Evolutionary conservation across 2,797 vertebrate species (phyloP).

Genomic region (Peromyscus eremicus): DNA sequence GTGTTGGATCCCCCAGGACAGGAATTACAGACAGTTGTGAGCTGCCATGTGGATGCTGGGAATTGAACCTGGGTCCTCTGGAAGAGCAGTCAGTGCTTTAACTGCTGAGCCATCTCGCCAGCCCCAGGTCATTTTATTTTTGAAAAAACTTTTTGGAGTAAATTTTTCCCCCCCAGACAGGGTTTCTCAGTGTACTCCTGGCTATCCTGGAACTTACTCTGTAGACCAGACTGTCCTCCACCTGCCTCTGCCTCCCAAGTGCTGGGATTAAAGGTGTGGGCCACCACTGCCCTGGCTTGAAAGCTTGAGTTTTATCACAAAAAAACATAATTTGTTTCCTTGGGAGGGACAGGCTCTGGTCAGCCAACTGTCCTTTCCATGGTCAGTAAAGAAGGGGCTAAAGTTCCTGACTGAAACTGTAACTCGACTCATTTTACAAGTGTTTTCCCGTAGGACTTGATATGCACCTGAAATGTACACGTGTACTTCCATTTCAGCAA

Average conservation of each 20-base stretch:
- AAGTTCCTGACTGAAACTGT: background rate
- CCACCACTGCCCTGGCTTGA: background rate
- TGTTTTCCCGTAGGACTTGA: background rate
- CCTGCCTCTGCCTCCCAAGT: background rate
- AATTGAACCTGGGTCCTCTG: too few species aligned
- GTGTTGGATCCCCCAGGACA: too few species aligned
- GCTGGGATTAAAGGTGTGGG: too few species aligned
- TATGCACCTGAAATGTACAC: background rate
- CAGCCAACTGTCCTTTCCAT: background rate
- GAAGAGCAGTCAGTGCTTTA: too few species aligned
- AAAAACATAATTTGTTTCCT: conserved; percentile 10
- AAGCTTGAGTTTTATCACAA: conserved; percentile 35
- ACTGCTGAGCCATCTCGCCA: too few species aligned
- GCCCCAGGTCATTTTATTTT: background rate
- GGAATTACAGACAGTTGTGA: too few species aligned
- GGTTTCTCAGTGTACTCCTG: background rate
- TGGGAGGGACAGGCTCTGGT: background rate
- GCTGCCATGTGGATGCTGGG: too few species aligned
- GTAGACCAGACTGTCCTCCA: background rate
- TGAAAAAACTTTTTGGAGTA: background rate
- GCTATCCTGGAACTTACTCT: background rate
- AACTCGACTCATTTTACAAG: background rate
- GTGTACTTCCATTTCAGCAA: conserved; percentile 23
- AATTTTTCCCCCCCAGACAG: background rate
- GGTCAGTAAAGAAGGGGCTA: background rate